Conservation (phyloP, 2,113 vertebrate genomes). For the Charina bottae region DNA sequence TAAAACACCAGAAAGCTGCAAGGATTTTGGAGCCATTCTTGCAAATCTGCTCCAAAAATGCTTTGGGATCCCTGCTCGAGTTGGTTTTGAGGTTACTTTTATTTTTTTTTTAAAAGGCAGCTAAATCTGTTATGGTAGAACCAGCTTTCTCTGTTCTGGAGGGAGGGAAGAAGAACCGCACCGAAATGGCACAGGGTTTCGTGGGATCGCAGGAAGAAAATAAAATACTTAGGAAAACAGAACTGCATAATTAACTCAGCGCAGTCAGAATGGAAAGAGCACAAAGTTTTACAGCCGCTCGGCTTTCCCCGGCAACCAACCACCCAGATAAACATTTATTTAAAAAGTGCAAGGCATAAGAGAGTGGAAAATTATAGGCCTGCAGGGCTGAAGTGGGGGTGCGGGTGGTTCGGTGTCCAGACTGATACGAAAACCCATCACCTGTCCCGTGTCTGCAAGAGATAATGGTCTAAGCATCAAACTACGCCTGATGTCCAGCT, state of each 20-base stretch:
- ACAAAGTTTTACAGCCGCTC: not conserved
- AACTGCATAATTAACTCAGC: not conserved
- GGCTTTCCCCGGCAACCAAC: not conserved
- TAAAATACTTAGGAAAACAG: not conserved
- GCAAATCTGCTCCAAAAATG: not conserved
- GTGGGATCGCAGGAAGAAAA: not conserved
- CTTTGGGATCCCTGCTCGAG: not conserved
- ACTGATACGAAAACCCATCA: not conserved
- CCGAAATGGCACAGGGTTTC: not conserved
- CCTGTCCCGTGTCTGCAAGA: not conserved
- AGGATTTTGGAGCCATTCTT: not conserved
- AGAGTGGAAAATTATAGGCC: not conserved
- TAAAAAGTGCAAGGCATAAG: not conserved
- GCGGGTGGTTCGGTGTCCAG: not conserved
- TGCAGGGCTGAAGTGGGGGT: not conserved
- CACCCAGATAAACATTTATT: not conserved
- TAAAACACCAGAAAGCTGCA: not conserved
- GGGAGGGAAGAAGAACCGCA: not conserved
- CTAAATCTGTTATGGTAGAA: not conserved
- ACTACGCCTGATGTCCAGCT: not conserved
- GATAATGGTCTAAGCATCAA: not conserved
- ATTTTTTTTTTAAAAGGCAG: not conserved
- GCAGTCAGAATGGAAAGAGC: not conserved
- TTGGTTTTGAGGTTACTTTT: no score
- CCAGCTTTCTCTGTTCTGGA: not conserved